Evolutionary conservation across 2,113 vertebrate species (phyloP), one percentile per base, ranked within the genome.

Genomic region (Nerophis lumbriciformis): DNA sequence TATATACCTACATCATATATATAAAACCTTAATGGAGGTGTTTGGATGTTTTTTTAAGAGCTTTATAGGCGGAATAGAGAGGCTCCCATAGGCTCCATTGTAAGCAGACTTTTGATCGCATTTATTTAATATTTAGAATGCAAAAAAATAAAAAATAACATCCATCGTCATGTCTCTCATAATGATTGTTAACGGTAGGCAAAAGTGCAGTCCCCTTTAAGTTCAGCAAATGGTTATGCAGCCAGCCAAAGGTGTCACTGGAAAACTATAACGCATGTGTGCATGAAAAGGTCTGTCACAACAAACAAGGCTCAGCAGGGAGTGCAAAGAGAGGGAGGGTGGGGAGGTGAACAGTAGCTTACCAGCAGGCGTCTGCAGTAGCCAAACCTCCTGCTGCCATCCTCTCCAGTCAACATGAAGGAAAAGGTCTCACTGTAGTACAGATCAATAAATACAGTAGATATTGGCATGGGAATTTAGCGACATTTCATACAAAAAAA

Each of bases 401-500:
- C 95, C 86, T 98, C 96, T 68, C 96, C 95, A 21, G 97, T 99
- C 86, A 99, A 88, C 96, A 99, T 98, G 83, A 99, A 99, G 75
- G 97, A 99, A 87, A 99, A 99, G 53, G 96, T 99, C 86, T 99
- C 97, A 68, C 97, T 99, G 88, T 42, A 81, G 89, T 19, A 82
- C 81, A 84, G 73, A 70, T 65, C 28, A 73, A 58, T 47, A 35
- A 52, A 44, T 5, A 62, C 36, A 67, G 54, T 36, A 28, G 28
- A 28, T 28, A 53, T 42, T 13, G 51, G 11, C 10, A 56, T 56
- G 54, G 2, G 10, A 44, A 44, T 14, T 5, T 6, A 36, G 11
- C 1, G 6, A 11, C 10, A 11, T 4, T 14, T 44, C 16, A 57
- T 57, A 45, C 5, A 36, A 21, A 44, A 45, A 4, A 45, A 45